phyloP scores from a whole-genome alignment of 2,113 vertebrate genomes.

The Psittacus erithacus region DNA sequence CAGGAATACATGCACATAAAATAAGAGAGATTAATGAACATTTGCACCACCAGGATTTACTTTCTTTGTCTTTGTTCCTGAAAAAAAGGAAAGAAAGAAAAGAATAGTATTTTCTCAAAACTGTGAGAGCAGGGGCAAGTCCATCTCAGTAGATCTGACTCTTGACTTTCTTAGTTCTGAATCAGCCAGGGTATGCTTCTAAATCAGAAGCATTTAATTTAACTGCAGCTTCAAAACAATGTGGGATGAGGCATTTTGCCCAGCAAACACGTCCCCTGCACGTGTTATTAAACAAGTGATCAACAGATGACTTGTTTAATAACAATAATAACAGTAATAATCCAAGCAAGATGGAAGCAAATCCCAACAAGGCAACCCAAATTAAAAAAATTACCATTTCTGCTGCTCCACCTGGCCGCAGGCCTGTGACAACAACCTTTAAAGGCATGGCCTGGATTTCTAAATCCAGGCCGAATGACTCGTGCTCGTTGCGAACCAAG shows the following conservation, averaged over 20 bases:
- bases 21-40: neutral
- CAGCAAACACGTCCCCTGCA: neutral
- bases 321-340: neutral
- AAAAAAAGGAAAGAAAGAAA: neutral
- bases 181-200: neutral
- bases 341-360: neutral
- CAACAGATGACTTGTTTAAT: neutral
- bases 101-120: neutral
- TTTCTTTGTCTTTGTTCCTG: neutral
- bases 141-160: neutral
- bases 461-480: constrained; percentile 81
- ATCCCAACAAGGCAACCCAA: neutral
- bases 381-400: constrained; percentile 78
- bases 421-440: constrained; percentile 77
- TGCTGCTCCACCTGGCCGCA: constrained; percentile 78
- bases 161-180: neutral
- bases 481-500: constrained; percentile 71
- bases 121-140: neutral
- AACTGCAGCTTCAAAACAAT: neutral
- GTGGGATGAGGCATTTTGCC: neutral
- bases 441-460: constrained; percentile 81
- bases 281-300: neutral
- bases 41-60: neutral
- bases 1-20: rapidly evolving
- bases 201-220: neutral